Conservation (phyloP, 2,888 invertebrate genomes). For the Hypolimnas misippus region DNA sequence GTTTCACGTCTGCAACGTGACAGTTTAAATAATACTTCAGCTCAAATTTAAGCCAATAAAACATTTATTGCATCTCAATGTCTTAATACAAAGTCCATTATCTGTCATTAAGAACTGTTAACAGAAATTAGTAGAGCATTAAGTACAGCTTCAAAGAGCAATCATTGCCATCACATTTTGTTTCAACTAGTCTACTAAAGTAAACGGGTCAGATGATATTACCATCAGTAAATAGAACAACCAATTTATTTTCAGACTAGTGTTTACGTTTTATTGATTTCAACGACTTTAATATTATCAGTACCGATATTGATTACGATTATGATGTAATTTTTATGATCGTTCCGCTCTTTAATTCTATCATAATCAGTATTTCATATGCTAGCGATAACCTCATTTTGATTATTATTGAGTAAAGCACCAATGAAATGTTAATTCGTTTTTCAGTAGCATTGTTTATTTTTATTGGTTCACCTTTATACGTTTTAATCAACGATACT, state of each 20-base stretch:
- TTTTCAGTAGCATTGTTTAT: background rate
- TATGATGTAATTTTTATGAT: constrained; percentile 4
- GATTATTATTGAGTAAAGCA: background rate
- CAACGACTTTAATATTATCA: background rate
- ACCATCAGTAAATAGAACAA: constrained; percentile 10
- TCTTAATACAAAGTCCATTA: constrained; percentile 15
- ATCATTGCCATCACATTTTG: constrained; percentile 1
- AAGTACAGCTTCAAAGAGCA: constrained; percentile 13
- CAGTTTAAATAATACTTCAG: background rate
- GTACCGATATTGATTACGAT: background rate
- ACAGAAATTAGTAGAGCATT: constrained; percentile 25
- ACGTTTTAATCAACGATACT: too few species aligned
- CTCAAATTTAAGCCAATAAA: background rate
- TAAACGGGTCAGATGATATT: constrained; percentile 22
- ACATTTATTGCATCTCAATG: background rate
- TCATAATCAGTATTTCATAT: constrained; percentile 3
- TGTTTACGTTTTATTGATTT: constrained; percentile 5
- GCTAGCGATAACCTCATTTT: constrained; percentile 2
- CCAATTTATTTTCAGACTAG: constrained; percentile 4
- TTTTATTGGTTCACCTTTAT: background rate
- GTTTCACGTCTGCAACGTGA: background rate
- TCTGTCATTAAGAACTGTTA: constrained; percentile 21
- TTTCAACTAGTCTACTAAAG: background rate
- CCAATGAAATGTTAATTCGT: constrained; percentile 3
- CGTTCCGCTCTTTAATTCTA: constrained; percentile 5